A percentile compares a stretch with the other conserved stretches of the same genome.
phyloP scores from a whole-genome alignment of 2,797 vertebrate species.

The Discoglossus pictus region DNA sequence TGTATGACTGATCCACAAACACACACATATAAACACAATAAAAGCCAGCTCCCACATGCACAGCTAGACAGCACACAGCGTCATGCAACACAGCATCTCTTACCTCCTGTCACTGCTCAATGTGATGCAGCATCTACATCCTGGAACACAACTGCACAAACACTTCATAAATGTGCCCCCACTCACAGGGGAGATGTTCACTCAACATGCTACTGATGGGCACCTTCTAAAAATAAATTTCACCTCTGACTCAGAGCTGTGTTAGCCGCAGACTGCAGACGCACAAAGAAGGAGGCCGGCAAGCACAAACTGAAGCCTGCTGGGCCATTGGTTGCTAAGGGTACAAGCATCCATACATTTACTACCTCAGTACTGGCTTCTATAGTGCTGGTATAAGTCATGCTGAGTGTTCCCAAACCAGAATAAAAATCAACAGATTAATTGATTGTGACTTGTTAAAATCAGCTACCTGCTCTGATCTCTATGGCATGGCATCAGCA shows the following conservation, averaged over 20 bases:
- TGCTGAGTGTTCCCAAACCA: not conserved
- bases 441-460: not conserved
- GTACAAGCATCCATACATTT: constrained; percentile 30
- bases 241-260: constrained; percentile 49
- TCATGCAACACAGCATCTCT: constrained; percentile 4
- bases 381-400: constrained; percentile 23
- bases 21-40: too few species aligned
- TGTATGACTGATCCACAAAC: too few species aligned
- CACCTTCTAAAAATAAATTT: constrained; percentile 52
- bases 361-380: constrained; percentile 58
- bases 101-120: constrained; percentile 9
- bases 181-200: constrained; percentile 45
- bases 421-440: not conserved
- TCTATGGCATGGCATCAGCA: too few species aligned
- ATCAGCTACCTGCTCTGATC: not conserved
- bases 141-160: not conserved
- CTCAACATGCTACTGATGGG: constrained; percentile 39
- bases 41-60: not conserved
- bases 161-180: constrained; percentile 33
- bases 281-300: constrained; percentile 21
- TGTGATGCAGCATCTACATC: constrained; percentile 62
- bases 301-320: constrained; percentile 55
- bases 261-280: constrained; percentile 56
- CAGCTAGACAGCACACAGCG: not conserved
- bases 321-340: constrained; percentile 50